Evolutionary conservation across 2,797 vertebrate species (phyloP).

Genomic region (Acipenser oxyrinchus): DNA sequence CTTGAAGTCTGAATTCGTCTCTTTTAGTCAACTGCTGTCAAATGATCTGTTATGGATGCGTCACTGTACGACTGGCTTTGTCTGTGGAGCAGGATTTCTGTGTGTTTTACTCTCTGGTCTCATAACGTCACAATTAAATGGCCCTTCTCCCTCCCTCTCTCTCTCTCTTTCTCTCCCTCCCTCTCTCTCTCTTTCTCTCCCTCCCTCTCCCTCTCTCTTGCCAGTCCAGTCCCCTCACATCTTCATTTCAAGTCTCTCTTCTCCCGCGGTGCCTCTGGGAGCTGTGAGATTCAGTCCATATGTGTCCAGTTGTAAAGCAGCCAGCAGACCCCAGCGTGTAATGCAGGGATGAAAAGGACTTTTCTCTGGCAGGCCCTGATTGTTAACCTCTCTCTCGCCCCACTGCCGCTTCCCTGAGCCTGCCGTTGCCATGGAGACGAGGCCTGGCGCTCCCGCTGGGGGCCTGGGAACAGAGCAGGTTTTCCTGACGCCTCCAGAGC

Average conservation of each 20-base stretch:
- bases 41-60: too few relatives aligned
- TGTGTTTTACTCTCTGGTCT: too few relatives aligned
- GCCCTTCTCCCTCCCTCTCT: background rate
- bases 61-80: too few relatives aligned
- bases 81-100: too few relatives aligned
- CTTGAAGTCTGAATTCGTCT: too few relatives aligned
- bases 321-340: slow-evolving; percentile 22
- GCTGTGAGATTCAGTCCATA: slow-evolving; percentile 55
- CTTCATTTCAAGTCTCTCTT: slow-evolving; percentile 11
- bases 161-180: too few relatives aligned
- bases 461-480: slow-evolving; percentile 58
- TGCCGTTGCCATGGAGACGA: slow-evolving; percentile 40
- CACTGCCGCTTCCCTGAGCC: slow-evolving; percentile 12
- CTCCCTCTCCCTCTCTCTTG: background rate
- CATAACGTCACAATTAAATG: too few relatives aligned
- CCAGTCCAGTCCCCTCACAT: slow-evolving; percentile 2
- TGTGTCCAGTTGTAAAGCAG: slow-evolving; percentile 29
- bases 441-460: slow-evolving; percentile 36
- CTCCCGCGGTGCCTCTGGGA: background rate
- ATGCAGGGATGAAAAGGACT: slow-evolving; percentile 31
- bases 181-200: too few relatives aligned
- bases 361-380: slow-evolving; percentile 48
- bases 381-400: slow-evolving; percentile 36
- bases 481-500: slow-evolving; percentile 53
- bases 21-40: too few relatives aligned